Percentiles rank a stretch among this genome's conserved stretches.
These are phyloP conservation scores for Cryptocephalus moraei DNA, from an alignment of 2,888 invertebrate genomes.

Conservation along the genomic window DNA sequence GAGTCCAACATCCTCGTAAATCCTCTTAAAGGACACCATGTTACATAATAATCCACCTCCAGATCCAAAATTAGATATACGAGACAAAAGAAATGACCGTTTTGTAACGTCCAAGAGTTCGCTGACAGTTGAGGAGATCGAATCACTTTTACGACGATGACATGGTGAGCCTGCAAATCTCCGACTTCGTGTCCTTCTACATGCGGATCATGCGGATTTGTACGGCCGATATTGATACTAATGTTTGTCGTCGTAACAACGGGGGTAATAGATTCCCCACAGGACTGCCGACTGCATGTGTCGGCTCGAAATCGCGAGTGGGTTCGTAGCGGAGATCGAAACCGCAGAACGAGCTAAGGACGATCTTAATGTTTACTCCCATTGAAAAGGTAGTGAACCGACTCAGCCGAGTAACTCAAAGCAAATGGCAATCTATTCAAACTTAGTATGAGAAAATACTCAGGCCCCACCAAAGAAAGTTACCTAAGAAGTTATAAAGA, in stretches of 20 bases:
- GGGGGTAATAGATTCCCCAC: constrained; percentile 3
- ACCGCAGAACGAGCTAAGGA: no score
- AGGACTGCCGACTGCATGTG: background rate
- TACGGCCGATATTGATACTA: constrained; percentile 4
- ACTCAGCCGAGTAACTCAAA: no score
- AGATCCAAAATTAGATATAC: constrained; percentile 8
- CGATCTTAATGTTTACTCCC: no score
- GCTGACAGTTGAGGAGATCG: constrained; percentile 5
- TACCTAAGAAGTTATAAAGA: no score
- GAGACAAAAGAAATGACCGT: constrained; percentile 3
- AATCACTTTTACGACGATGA: constrained; percentile 7
- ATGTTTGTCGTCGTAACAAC: constrained; percentile 4
- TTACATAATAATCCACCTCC: constrained; percentile 4
- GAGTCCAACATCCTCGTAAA: background rate
- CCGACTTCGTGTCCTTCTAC: background rate
- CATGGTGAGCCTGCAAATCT: constrained; percentile 4
- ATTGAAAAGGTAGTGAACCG: no score
- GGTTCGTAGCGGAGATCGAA: no score
- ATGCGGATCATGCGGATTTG: background rate
- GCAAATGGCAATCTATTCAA: no score
- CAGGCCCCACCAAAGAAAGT: no score
- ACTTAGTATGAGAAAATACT: no score
- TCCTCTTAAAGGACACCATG: background rate
- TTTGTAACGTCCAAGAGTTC: constrained; percentile 5
- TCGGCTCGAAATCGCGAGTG: no score